Conservation (phyloP, 2,113 vertebrate genomes). For the Catharus minimus region DNA sequence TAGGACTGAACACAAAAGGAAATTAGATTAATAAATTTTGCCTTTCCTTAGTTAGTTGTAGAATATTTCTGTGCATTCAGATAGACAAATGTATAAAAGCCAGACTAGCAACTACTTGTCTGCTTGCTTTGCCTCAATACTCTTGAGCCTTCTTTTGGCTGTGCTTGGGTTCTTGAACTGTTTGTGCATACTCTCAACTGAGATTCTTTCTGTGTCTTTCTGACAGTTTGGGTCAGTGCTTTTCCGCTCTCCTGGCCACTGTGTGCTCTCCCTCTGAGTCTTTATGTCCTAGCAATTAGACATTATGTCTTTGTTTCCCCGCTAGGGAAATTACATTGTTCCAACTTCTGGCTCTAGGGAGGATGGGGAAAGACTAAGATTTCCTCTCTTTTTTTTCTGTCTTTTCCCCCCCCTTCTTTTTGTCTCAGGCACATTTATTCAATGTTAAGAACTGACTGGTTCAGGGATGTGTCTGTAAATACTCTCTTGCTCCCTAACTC, state of each 20-base stretch:
- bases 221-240: background rate
- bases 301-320: background rate
- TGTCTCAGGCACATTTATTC: background rate
- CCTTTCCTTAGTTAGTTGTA: background rate
- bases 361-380: background rate
- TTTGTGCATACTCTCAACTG: background rate
- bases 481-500: background rate
- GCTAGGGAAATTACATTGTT: background rate
- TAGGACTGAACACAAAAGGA: background rate
- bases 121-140: background rate
- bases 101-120: background rate
- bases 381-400: background rate
- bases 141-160: background rate
- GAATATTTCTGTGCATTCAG: background rate
- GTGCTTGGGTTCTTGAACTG: background rate
- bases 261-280: background rate
- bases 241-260: background rate
- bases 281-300: constrained; percentile 1
- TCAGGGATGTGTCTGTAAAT: background rate
- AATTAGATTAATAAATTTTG: background rate
- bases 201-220: background rate
- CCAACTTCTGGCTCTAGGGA: background rate
- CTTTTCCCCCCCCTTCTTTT: rapidly evolving
- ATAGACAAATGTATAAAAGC: background rate
- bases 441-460: background rate